phyloP scores from a whole-genome alignment of 2,113 vertebrate genomes.

The Chaetodon auriga region DNA sequence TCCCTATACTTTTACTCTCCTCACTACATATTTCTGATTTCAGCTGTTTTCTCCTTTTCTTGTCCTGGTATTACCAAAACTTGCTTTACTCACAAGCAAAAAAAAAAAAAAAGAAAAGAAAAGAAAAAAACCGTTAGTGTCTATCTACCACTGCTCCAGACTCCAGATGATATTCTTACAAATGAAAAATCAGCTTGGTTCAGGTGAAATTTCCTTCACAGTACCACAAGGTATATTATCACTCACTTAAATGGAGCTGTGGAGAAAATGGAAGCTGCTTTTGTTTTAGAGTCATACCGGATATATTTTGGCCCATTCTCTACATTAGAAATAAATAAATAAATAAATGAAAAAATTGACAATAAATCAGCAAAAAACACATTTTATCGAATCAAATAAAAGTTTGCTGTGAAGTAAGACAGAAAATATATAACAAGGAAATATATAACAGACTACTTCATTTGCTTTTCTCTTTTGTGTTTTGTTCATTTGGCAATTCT shows the following conservation, averaged over 20 bases:
- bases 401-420: background rate
- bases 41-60: background rate
- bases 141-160: background rate
- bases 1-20: background rate
- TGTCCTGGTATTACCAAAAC: background rate
- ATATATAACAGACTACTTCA: background rate
- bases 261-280: background rate
- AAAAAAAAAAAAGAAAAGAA: no score
- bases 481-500: constrained; percentile 39
- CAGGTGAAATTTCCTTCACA: background rate
- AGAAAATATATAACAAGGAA: background rate
- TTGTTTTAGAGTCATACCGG: background rate
- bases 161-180: no score
- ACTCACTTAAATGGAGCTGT: background rate
- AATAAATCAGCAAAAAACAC: background rate
- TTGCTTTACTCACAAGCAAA: background rate
- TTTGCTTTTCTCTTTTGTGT: constrained; percentile 28
- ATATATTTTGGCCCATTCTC: background rate
- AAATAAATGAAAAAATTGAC: background rate
- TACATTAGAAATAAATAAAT: background rate
- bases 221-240: background rate
- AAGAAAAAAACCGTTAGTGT: background rate
- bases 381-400: background rate
- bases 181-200: background rate
- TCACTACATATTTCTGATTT: background rate